A percentile compares a stretch with the other conserved stretches of the same genome.
These are phyloP conservation scores for Agrochola lychnidis DNA, from an alignment of 2,888 invertebrate species.

Conservation along the genomic window DNA sequence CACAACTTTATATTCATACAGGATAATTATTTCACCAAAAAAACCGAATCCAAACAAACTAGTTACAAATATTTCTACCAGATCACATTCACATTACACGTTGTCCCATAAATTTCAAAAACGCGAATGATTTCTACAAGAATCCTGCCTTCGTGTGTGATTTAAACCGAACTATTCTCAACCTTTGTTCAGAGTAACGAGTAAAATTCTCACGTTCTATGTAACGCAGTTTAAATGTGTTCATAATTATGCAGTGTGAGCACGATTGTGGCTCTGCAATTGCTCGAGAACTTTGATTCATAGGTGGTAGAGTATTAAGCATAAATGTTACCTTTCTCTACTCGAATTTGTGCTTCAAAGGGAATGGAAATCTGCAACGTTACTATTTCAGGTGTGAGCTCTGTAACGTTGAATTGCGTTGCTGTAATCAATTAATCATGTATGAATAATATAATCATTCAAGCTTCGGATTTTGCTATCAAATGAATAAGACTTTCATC, in stretches of 20 bases:
- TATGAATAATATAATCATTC: neutral
- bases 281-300: constrained; percentile 1
- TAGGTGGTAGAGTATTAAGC: neutral
- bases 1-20: too few species aligned
- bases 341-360: constrained; percentile 14
- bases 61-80: neutral
- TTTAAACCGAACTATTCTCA: constrained; percentile 12
- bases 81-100: neutral
- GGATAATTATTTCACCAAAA: neutral
- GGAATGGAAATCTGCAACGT: neutral
- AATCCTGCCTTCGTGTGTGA: constrained; percentile 12
- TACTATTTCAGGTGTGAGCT: neutral
- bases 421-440: neutral
- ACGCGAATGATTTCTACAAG: neutral
- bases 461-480: too few species aligned
- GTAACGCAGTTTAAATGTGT: constrained; percentile 3
- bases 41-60: neutral
- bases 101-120: neutral
- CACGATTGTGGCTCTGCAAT: neutral
- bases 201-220: neutral
- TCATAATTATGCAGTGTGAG: constrained; percentile 16
- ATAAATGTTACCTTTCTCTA: neutral
- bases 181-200: neutral
- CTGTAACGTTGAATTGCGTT: neutral
- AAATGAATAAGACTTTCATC: neutral